Conservation (phyloP, 2,113 vertebrate species). For the Amia ocellicauda region DNA sequence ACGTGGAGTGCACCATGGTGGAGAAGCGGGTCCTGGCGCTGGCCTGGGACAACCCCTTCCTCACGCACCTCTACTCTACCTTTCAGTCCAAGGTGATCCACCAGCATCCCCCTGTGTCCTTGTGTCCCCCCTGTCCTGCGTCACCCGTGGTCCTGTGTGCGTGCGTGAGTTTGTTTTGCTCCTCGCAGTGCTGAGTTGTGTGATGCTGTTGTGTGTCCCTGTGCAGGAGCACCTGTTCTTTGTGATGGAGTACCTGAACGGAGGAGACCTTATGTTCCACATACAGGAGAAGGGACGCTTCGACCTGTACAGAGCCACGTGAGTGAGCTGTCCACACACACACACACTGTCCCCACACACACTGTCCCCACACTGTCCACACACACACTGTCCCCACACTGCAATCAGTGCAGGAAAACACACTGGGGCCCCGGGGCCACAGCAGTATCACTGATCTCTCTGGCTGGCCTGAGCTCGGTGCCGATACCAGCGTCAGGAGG, state of each 20-base stretch:
- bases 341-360: neutral
- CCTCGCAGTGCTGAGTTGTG: no score
- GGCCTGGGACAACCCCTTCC: conserved; percentile 94
- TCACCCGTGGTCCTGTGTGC: no score
- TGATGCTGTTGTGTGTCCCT: conserved; percentile 25
- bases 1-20: conserved; percentile 97
- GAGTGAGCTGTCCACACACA: conserved; percentile 42
- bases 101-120: neutral
- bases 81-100: conserved; percentile 89
- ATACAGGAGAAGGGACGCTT: conserved; percentile 98
- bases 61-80: conserved; percentile 90
- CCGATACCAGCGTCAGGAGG: no score
- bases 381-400: neutral
- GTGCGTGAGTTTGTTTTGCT: neutral
- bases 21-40: conserved; percentile 93
- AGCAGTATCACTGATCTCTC: no score
- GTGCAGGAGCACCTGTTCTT: conserved; percentile 95
- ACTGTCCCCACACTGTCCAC: neutral
- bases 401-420: no score
- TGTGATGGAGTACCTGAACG: conserved; percentile 97
- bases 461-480: no score
- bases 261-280: conserved; percentile 97
- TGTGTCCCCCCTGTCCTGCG: neutral
- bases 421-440: no score
- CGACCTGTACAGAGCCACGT: conserved; percentile 88